Conservation (phyloP, 2,797 vertebrate species). For the Thripadectes ignobilis region DNA sequence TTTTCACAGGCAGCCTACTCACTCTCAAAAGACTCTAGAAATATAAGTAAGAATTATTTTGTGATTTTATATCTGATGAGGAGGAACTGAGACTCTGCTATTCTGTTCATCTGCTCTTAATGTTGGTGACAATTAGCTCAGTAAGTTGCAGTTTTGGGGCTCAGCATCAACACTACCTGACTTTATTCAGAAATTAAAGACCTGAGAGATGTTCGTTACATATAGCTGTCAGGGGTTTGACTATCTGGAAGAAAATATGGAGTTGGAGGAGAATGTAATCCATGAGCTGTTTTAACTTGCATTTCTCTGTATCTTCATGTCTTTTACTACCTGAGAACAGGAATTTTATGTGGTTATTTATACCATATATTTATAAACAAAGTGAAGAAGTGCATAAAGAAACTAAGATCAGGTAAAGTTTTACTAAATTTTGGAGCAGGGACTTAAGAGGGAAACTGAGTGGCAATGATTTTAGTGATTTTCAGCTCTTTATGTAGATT, state of each 20-base stretch:
- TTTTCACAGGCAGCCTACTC: neutral
- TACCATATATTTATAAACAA: neutral
- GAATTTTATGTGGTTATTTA: neutral
- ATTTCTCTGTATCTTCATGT: neutral
- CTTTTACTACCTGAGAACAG: neutral
- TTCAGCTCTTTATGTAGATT: neutral
- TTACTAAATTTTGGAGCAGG: neutral
- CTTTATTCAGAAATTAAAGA: neutral
- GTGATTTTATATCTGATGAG: neutral
- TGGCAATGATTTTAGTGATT: neutral
- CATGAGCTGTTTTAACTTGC: neutral
- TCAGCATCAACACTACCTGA: neutral
- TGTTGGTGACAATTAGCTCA: neutral
- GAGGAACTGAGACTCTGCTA: neutral
- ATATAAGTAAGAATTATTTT: neutral
- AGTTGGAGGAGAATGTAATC: neutral
- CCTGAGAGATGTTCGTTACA: neutral
- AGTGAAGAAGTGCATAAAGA: neutral
- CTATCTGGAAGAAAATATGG: neutral
- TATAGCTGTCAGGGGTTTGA: neutral
- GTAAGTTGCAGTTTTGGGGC: neutral
- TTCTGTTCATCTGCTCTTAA: neutral
- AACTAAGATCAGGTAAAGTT: neutral
- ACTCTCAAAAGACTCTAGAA: neutral
- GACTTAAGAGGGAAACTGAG: neutral